Conservation (phyloP, 2,113 vertebrate species). For the Excalfactoria chinensis region DNA sequence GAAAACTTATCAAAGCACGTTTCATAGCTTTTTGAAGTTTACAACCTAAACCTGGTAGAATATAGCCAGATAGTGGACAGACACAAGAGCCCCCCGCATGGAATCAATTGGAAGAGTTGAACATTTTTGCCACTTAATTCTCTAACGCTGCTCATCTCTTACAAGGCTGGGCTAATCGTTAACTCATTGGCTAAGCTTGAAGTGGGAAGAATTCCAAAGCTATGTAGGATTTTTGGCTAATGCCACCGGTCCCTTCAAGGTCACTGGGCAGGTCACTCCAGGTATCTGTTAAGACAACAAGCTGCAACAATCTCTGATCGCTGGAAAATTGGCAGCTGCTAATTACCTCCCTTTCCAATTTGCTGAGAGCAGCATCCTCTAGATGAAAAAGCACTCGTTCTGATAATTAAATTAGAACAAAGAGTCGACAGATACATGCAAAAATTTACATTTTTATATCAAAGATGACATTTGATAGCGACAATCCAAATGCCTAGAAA, state of each 20-base stretch:
- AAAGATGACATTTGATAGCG: slow-evolving; percentile 33
- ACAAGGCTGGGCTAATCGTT: neutral
- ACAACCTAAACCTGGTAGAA: neutral
- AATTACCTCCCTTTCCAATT: neutral
- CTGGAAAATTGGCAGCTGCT: neutral
- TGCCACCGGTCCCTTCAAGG: neutral
- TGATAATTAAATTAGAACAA: slow-evolving; percentile 35
- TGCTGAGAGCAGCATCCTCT: slow-evolving; percentile 22
- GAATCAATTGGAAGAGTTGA: neutral
- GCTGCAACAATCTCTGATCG: neutral
- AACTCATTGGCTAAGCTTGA: neutral
- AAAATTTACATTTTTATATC: slow-evolving; percentile 50
- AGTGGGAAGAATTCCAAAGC: neutral
- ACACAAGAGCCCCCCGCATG: neutral
- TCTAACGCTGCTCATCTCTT: neutral
- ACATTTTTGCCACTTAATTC: neutral
- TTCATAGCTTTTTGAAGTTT: neutral
- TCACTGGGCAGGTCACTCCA: neutral
- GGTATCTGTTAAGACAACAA: neutral
- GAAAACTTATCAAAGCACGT: neutral
- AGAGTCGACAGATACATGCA: neutral
- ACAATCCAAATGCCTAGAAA: neutral
- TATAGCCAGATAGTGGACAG: neutral
- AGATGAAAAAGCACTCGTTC: neutral
- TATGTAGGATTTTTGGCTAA: neutral